Conservation (phyloP, 1,140 invertebrate species). For the Pogonomyrmex barbatus region DNA sequence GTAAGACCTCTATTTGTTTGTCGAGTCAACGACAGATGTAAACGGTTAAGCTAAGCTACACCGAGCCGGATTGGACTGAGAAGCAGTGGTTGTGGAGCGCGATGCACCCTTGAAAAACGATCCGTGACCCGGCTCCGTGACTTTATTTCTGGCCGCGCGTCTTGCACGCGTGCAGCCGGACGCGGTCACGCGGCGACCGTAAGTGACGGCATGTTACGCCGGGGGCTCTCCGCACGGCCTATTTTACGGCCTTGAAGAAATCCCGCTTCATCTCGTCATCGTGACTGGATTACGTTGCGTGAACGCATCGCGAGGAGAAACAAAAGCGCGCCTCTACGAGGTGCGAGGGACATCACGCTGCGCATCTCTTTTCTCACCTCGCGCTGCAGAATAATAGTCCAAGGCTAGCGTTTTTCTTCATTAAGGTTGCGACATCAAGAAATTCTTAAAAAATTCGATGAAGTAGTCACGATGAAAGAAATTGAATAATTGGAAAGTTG, state of each 20-base stretch:
- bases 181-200: slow-evolving; percentile 21
- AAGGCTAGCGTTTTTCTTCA: not conserved
- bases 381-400: not conserved
- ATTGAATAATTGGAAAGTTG: not conserved
- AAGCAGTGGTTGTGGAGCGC: not conserved
- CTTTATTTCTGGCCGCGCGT: slow-evolving; percentile 50
- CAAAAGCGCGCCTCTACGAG: slow-evolving; percentile 18
- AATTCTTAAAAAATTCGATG: not conserved
- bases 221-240: not conserved
- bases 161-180: slow-evolving; percentile 16
- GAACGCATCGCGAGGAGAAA: not conserved
- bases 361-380: not conserved
- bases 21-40: not conserved
- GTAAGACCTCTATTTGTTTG: not conserved
- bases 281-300: slow-evolving; percentile 15
- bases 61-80: not conserved
- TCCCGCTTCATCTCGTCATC: slow-evolving; percentile 62
- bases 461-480: not conserved
- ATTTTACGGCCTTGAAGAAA: slow-evolving; percentile 67
- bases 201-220: slow-evolving; percentile 60
- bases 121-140: slow-evolving; percentile 20
- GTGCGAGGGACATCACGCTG: not conserved
- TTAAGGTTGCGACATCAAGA: not conserved
- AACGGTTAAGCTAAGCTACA: not conserved
- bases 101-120: slow-evolving; percentile 28